Percentiles rank a stretch among this genome's conserved stretches.
These are phyloP conservation scores for Sweltsa coloradensis DNA, from an alignment of 1,140 invertebrate species.

Conservation along the genomic window DNA sequence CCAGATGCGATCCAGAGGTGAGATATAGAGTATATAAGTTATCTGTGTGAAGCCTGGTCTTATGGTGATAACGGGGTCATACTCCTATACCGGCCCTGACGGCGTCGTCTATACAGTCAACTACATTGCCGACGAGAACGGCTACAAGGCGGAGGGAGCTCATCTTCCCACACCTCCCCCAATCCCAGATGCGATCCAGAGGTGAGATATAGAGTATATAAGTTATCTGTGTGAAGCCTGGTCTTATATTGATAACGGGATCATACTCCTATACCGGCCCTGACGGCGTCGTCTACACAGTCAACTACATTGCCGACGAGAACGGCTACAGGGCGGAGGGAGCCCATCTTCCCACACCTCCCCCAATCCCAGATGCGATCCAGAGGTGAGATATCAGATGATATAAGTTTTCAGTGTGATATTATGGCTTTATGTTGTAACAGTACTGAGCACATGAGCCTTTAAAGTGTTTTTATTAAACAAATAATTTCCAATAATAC, in stretches of 20 bases:
- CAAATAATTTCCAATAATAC: too few relatives aligned
- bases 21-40: too few relatives aligned
- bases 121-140: slow-evolving; percentile 59
- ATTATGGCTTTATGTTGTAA: too few relatives aligned
- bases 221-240: too few relatives aligned
- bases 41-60: too few relatives aligned
- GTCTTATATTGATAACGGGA: too few relatives aligned
- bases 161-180: slow-evolving; percentile 32
- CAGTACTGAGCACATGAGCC: too few relatives aligned
- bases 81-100: slow-evolving; percentile 48
- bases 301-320: slow-evolving; percentile 56
- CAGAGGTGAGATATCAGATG: too few relatives aligned
- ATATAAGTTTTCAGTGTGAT: too few relatives aligned
- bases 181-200: slow-evolving; percentile 17
- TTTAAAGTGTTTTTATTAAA: too few relatives aligned
- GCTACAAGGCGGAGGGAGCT: slow-evolving; percentile 50
- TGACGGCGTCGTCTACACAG: slow-evolving; percentile 45
- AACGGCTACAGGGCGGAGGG: slow-evolving; percentile 57
- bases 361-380: slow-evolving; percentile 18
- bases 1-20: slow-evolving; percentile 14
- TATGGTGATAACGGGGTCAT: too few relatives aligned
- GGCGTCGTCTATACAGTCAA: slow-evolving; percentile 44
- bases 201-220: too few relatives aligned
- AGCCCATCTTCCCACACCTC: slow-evolving; percentile 34
- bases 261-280: slow-evolving; percentile 47